Percentiles rank a stretch among this genome's conserved stretches.
These are phyloP conservation scores for Acholoe squamosa DNA, from an alignment of 2,888 invertebrate genomes.

Conservation along the genomic window DNA sequence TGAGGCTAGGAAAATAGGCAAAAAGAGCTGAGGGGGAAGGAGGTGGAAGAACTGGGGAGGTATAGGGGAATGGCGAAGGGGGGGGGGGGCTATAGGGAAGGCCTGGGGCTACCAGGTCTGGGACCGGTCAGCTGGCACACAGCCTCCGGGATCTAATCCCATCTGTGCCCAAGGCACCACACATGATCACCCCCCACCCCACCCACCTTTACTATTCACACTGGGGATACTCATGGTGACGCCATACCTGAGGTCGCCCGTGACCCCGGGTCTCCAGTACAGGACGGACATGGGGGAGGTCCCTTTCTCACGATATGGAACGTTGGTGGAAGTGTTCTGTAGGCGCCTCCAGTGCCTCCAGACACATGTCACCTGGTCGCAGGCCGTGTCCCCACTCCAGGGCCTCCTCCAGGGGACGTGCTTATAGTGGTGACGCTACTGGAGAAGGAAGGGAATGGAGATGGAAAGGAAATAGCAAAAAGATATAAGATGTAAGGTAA, in stretches of 20 bases:
- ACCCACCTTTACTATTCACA: neutral
- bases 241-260: neutral
- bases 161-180: neutral
- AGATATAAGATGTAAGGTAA: no score
- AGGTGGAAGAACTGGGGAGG: neutral
- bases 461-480: no score
- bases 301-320: conserved; percentile 6
- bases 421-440: neutral
- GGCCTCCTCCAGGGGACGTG: conserved; percentile 9
- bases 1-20: neutral
- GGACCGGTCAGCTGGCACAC: conserved; percentile 23
- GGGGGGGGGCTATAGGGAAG: neutral
- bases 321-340: neutral
- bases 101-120: neutral
- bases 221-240: neutral
- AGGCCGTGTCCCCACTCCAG: conserved; percentile 16
- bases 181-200: neutral
- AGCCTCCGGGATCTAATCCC: conserved; percentile 1
- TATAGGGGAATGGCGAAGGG: neutral
- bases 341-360: neutral
- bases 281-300: neutral
- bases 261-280: neutral
- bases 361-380: conserved; percentile 40
- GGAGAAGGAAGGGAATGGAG: neutral
- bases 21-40: neutral